phyloP scores from a whole-genome alignment of 2,797 vertebrate species.

The Pseudomugil gertrudae region DNA sequence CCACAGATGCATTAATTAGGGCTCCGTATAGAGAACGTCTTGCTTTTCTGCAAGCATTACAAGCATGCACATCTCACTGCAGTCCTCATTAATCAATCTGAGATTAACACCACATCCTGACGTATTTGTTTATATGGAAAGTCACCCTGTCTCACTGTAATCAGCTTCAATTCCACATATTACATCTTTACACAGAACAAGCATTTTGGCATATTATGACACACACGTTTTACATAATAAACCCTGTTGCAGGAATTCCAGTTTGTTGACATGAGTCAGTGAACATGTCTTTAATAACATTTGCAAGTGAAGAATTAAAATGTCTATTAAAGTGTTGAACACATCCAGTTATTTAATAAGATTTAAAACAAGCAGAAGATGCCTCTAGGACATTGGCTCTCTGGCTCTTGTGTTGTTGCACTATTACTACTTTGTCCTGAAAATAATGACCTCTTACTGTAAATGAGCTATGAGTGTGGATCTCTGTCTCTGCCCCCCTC shows the following conservation, averaged over 20 bases:
- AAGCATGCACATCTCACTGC: neutral
- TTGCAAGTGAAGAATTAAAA: neutral
- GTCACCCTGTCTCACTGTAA: too few species aligned
- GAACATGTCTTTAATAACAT: too few species aligned
- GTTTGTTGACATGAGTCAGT: neutral
- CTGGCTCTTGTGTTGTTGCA: constrained; percentile 54
- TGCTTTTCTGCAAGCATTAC: neutral
- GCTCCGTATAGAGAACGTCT: neutral
- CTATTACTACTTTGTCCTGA: constrained; percentile 40
- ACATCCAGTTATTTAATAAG: too few species aligned
- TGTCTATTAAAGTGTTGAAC: neutral
- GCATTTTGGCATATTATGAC: too few species aligned
- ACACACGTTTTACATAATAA: neutral
- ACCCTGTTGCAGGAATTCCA: neutral
- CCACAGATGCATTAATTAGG: neutral
- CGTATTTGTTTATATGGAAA: neutral
- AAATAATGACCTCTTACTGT: constrained; percentile 48
- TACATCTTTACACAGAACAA: too few species aligned
- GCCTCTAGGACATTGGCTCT: constrained; percentile 45
- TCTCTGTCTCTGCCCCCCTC: constrained; percentile 32
- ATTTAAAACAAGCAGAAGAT: too few species aligned
- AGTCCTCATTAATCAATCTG: neutral
- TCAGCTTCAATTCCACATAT: neutral
- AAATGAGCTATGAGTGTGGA: constrained; percentile 40
- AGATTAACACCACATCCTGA: neutral